phyloP scores from a whole-genome alignment of 2,113 vertebrate species.

The Scytalopus superciliaris region DNA sequence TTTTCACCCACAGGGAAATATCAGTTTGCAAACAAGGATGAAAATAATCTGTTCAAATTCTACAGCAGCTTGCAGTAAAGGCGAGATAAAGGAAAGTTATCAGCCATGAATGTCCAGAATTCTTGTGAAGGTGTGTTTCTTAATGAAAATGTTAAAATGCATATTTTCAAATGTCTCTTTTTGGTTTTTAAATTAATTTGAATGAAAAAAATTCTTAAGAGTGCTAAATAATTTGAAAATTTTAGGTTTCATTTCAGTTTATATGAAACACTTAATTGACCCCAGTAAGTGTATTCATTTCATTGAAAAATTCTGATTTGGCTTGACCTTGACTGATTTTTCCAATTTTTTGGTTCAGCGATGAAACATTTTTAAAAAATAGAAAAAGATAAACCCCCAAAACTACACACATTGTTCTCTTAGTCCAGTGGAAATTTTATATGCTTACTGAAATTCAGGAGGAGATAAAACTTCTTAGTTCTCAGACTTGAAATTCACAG shows the following conservation, averaged over 20 bases:
- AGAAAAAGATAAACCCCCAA: background rate
- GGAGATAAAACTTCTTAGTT: background rate
- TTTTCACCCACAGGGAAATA: background rate
- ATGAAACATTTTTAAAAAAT: background rate
- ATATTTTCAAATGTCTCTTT: background rate
- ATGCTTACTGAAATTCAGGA: background rate
- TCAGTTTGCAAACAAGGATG: background rate
- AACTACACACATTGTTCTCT: background rate
- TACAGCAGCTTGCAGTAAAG: background rate
- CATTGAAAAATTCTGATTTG: background rate
- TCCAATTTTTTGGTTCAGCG: background rate
- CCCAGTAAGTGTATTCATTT: background rate
- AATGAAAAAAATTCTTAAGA: background rate
- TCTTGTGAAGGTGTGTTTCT: background rate
- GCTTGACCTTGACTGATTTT: background rate
- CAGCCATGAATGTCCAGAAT: background rate
- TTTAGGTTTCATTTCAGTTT: background rate
- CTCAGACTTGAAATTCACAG: background rate
- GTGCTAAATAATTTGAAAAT: background rate
- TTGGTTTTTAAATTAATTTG: background rate
- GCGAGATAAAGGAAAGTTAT: background rate
- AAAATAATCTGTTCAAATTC: background rate
- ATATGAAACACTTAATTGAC: background rate
- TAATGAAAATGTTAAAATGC: background rate
- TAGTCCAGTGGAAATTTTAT: background rate